These are phyloP conservation scores for Hemaris fuciformis DNA, from an alignment of 2,888 invertebrate species.

Conservation along the genomic window DNA sequence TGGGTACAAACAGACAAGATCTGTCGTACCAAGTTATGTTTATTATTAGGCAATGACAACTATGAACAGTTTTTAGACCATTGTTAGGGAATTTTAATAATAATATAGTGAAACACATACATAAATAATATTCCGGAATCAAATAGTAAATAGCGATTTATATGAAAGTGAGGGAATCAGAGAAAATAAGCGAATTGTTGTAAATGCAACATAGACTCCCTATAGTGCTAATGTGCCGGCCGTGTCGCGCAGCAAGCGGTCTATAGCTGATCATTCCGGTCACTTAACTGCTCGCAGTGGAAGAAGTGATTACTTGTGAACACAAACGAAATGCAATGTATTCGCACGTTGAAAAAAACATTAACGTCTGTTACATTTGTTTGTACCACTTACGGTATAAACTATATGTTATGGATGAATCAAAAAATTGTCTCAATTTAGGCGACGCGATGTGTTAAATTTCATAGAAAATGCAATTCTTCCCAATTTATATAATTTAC, in stretches of 20 bases:
- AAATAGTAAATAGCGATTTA: background rate
- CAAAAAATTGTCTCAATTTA: too few relatives aligned
- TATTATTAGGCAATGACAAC: too few relatives aligned
- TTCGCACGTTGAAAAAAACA: slow-evolving; percentile 4
- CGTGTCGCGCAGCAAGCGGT: slow-evolving; percentile 65
- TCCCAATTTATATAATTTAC: too few relatives aligned
- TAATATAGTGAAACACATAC: too few relatives aligned
- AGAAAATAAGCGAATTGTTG: slow-evolving; percentile 35
- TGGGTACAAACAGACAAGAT: too few relatives aligned
- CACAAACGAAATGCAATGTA: slow-evolving; percentile 20
- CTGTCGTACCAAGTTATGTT: too few relatives aligned
- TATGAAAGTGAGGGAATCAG: slow-evolving; percentile 2
- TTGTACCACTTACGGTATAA: background rate
- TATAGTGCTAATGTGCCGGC: slow-evolving; percentile 60
- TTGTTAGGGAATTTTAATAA: too few relatives aligned
- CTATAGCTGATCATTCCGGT: slow-evolving; percentile 63
- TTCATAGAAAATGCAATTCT: too few relatives aligned
- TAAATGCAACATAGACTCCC: slow-evolving; percentile 57
- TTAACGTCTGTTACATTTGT: slow-evolving; percentile 2
- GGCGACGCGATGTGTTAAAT: too few relatives aligned
- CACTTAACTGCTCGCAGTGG: slow-evolving; percentile 64
- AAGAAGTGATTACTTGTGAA: slow-evolving; percentile 52
- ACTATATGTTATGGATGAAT: background rate
- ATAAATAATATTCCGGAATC: background rate
- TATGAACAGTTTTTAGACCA: too few relatives aligned